Evolutionary conservation across 2,888 invertebrate genomes (phyloP), one percentile per base, ranked within the genome.

Genomic region (Pilophorus perplexus): DNA sequence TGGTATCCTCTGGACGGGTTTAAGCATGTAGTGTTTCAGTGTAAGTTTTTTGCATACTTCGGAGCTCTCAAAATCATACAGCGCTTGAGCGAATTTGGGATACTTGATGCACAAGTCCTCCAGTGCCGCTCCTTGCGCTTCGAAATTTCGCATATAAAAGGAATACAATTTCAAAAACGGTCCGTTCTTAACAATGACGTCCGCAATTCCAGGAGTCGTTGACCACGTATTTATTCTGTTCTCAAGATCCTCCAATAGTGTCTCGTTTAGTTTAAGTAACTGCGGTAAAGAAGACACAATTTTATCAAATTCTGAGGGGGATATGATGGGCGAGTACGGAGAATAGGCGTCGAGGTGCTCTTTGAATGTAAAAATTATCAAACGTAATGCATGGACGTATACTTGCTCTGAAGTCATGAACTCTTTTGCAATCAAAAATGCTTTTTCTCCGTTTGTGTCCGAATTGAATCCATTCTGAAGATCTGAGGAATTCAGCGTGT

Each of bases 1-100:
- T n/a, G 85, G 84, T 69, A 86, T 81, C 73, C 85, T 77, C 74
- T 86, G 85, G 65, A 86, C 82, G 0, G 85, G 85, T 75, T 85
- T 85, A 67, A 85, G 76, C 84, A 86, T 84, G 72, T 83, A 84
- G 77, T 85, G 84, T 54, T 81, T 80, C 52, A 86, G 71, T 1
- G 82, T 79, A 46, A 86, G 75, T 72, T 81, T 82, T 62, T 77
- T 76, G 73, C 81, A 81, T 20, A 76, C 70, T 2, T 74, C 75
- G n/a, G 73, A 73, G 12, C 70, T 72, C 71, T 83, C 82, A 76
- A 82, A 83, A 40, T 79, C 78, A 69, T 76, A 77, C 6, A 82
- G 74, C 25, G 77, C 77, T 67, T 76, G 75, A 23, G 76, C 77
- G 76, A 83, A 83, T 54, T 74, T 73, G 18, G 79, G 77, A 73